These are phyloP conservation scores for Philereme vetulata DNA, from an alignment of 2,888 invertebrate genomes.

Conservation along the genomic window DNA sequence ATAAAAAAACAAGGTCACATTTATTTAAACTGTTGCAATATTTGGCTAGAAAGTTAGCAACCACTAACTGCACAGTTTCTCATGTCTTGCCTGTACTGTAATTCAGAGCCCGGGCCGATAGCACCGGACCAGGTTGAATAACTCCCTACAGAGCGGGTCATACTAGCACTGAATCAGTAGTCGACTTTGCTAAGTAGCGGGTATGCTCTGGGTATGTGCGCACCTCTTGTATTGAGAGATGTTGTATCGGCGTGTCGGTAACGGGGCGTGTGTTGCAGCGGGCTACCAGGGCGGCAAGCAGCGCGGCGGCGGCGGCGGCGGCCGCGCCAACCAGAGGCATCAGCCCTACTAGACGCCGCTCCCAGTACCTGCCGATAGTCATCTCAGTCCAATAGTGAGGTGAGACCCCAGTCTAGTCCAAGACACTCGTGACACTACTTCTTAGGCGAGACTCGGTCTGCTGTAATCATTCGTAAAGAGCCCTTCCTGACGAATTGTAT, in stretches of 20 bases:
- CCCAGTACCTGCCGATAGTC: conserved; percentile 75
- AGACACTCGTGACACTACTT: not conserved
- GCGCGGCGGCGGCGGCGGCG: conserved; percentile 89
- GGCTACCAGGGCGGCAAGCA: conserved; percentile 93
- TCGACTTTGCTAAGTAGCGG: not conserved
- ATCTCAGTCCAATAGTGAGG: conserved; percentile 81
- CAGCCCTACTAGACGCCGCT: conserved; percentile 89
- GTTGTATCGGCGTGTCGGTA: conserved; percentile 15
- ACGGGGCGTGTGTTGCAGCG: conserved; percentile 65
- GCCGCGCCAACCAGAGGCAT: conserved; percentile 93
- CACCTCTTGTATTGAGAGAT: not conserved
- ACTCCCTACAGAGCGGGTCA: conserved; percentile 6
- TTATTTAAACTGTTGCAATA: conserved; percentile 21
- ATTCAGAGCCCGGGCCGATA: not conserved
- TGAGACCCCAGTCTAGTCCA: conserved; percentile 40
- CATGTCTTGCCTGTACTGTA: not conserved
- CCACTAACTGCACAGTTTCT: conserved; percentile 9
- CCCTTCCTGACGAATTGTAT: not conserved
- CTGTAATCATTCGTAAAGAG: not conserved
- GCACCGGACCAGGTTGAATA: not conserved
- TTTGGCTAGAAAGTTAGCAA: conserved; percentile 18
- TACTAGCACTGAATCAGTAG: conserved; percentile 1
- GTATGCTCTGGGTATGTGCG: not conserved
- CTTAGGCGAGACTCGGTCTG: not conserved
- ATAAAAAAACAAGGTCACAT: not conserved